A percentile compares a stretch with the other conserved stretches of the same genome.
These are phyloP conservation scores for Chelmon rostratus DNA, from an alignment of 2,797 vertebrate genomes.

Conservation along the genomic window DNA sequence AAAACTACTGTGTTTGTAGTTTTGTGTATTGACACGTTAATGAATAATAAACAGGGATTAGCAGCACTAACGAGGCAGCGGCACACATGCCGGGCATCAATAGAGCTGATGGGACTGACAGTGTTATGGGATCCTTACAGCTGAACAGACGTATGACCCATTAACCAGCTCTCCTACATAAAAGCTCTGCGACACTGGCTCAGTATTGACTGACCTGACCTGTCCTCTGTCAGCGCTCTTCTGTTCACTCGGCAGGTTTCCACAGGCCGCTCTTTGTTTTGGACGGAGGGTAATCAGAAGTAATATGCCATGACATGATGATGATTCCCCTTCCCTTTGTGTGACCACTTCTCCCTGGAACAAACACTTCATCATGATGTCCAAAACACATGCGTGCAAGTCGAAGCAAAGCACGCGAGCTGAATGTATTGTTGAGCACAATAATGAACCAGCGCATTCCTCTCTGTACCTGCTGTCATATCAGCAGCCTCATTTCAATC, in stretches of 20 bases:
- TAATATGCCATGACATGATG: slow-evolving; percentile 4
- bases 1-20: not conserved
- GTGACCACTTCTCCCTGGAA: not conserved
- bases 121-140: not conserved
- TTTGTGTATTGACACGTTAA: not conserved
- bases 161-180: not conserved
- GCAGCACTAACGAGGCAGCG: not conserved
- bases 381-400: not conserved
- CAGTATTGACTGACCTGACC: not conserved
- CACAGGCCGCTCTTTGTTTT: slow-evolving; percentile 11
- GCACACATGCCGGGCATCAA: not conserved
- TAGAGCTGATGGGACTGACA: not conserved
- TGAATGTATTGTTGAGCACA: not conserved
- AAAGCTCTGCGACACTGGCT: not conserved
- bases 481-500: slow-evolving; percentile 4
- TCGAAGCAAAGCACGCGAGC: not conserved
- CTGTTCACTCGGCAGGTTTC: slow-evolving; percentile 6
- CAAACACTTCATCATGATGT: slow-evolving; percentile 1
- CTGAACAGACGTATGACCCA: slow-evolving; percentile 15
- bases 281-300: not conserved
- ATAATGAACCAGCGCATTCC: slow-evolving; percentile 20
- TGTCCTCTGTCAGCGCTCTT: not conserved
- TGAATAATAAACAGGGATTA: not conserved
- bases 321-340: not conserved
- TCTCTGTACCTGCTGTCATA: slow-evolving; percentile 16